Conservation (phyloP, 2,888 invertebrate species). For the Neria commutata region DNA sequence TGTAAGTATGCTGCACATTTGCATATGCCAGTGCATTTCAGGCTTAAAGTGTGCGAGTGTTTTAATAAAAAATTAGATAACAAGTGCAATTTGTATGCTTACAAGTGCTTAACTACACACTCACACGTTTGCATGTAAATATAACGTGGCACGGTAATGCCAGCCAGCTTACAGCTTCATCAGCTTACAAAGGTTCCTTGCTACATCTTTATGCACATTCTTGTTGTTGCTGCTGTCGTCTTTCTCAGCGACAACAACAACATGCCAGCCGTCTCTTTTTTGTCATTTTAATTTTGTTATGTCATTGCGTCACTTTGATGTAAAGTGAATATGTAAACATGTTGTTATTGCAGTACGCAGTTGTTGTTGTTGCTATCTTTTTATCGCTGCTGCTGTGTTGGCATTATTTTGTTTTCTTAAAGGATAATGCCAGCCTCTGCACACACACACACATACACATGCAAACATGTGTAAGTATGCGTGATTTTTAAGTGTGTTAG, state of each 20-base stretch:
- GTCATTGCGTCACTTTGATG: constrained; percentile 41
- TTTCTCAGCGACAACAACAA: background rate
- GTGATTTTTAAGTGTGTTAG: constrained; percentile 51
- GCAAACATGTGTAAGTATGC: constrained; percentile 27
- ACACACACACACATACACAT: no score
- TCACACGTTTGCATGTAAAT: no score
- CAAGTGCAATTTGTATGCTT: background rate
- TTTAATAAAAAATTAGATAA: background rate
- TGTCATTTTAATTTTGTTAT: constrained; percentile 45
- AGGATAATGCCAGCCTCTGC: constrained; percentile 42
- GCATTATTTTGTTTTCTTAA: constrained; percentile 35
- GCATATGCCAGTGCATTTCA: background rate
- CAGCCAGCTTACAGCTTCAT: background rate
- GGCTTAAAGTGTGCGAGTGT: background rate
- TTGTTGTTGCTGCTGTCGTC: background rate
- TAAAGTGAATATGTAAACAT: constrained; percentile 25
- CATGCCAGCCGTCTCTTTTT: background rate
- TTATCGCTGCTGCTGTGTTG: constrained; percentile 2
- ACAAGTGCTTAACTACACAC: background rate
- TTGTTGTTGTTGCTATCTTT: constrained; percentile 37
- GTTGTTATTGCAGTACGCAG: constrained; percentile 13
- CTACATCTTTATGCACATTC: background rate
- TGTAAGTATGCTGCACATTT: constrained; percentile 17
- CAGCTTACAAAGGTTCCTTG: background rate
- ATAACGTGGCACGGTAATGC: background rate